Conservation (phyloP, 1,140 invertebrate genomes). For the Neodiprion pinetum region DNA sequence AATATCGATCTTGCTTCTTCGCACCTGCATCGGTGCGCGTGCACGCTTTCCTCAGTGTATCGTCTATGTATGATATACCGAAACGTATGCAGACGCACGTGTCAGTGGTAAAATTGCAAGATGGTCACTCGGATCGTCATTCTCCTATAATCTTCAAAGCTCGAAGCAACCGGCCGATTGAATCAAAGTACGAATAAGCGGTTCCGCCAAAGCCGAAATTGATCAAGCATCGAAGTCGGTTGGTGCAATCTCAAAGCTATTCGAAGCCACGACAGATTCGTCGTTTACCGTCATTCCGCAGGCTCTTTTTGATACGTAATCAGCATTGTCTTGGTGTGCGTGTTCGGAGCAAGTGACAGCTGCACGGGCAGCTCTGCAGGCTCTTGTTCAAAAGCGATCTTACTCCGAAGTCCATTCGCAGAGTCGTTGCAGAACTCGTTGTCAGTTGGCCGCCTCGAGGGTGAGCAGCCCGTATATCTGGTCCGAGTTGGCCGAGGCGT, state of each 20-base stretch:
- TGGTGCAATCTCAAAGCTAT: too few species aligned
- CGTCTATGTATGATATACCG: not conserved
- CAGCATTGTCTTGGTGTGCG: too few species aligned
- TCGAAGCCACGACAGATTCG: too few species aligned
- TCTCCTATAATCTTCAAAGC: too few species aligned
- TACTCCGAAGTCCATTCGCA: not conserved
- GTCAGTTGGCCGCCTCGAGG: not conserved
- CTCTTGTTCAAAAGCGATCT: not conserved
- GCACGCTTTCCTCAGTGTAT: not conserved
- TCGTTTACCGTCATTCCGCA: too few species aligned
- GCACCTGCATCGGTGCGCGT: not conserved
- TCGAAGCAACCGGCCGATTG: too few species aligned
- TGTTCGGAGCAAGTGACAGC: not conserved
- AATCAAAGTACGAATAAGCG: too few species aligned
- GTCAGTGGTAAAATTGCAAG: too few species aligned
- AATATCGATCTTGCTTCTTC: not conserved
- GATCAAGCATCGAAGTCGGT: too few species aligned
- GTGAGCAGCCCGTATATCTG: not conserved
- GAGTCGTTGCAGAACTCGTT: not conserved
- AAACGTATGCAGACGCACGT: not conserved
- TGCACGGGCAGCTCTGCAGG: not conserved
- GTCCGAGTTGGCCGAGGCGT: not conserved
- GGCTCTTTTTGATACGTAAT: too few species aligned
- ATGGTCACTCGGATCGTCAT: too few species aligned
- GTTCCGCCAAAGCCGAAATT: too few species aligned